Conservation (phyloP, 2,113 vertebrate genomes). For the Rhinolophus sinicus region DNA sequence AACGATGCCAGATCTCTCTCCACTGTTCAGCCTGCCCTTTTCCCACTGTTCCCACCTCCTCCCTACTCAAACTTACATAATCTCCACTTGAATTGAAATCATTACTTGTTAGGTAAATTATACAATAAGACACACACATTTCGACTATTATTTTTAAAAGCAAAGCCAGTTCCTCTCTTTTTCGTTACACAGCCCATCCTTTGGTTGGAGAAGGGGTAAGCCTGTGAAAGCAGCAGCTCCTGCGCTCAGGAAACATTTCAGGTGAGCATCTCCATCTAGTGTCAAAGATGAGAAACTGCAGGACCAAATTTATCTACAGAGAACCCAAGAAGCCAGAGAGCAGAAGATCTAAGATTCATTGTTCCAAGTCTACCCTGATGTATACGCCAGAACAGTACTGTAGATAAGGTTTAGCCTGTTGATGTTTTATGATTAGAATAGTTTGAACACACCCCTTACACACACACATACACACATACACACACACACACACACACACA, state of each 20-base stretch:
- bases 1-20: not conserved
- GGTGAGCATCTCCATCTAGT: slow-evolving; percentile 68
- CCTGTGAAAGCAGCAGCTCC: not conserved
- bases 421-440: not conserved
- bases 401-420: not conserved
- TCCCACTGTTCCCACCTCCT: not conserved
- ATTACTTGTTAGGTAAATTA: not conserved
- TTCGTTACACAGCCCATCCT: not conserved
- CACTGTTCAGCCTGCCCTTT: not conserved
- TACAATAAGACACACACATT: not conserved
- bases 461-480: not conserved
- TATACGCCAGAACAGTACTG: not conserved
- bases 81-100: not conserved
- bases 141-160: not conserved
- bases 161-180: not conserved
- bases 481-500: not conserved
- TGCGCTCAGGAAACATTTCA: not conserved
- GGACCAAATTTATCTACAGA: not conserved
- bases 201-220: not conserved
- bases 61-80: not conserved
- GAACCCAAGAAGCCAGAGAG: not conserved
- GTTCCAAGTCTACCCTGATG: not conserved
- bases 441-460: not conserved
- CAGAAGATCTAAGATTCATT: not conserved
- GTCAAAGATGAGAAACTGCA: slow-evolving; percentile 60